Percentiles rank a stretch among this genome's conserved stretches.
These are phyloP conservation scores for Hydra vulgaris DNA, from an alignment of 30 jellyfish, hydroid and myxozoan genomes.

Conservation along the genomic window DNA sequence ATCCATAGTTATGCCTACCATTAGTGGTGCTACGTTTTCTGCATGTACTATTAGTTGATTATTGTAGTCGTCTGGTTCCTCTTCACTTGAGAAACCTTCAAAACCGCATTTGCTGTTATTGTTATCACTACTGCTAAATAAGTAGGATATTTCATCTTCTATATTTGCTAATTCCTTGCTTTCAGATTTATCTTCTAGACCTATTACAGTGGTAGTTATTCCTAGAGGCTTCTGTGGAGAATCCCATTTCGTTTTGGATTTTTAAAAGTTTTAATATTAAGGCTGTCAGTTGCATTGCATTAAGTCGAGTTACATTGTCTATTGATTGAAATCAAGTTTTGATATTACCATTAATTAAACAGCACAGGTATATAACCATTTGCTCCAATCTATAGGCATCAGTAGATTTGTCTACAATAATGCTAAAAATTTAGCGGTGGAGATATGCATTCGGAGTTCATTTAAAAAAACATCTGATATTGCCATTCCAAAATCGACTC, in stretches of 20 bases:
- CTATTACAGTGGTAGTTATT: not conserved
- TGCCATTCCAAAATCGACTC: no score
- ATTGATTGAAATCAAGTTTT: not conserved
- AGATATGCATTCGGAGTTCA: not conserved
- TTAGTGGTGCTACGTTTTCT: no score
- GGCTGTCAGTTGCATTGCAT: no score
- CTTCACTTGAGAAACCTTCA: not conserved
- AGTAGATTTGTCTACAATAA: constrained; percentile 1
- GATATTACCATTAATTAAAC: not conserved
- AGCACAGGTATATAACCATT: not conserved
- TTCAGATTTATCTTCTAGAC: not conserved
- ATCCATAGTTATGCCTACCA: no score
- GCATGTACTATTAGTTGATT: no score
- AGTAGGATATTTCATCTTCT: no score
- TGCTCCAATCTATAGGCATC: no score
- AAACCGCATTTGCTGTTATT: constrained; percentile 3
- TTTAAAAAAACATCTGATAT: no score
- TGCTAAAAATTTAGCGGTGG: constrained; percentile 2
- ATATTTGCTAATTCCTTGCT: not conserved
- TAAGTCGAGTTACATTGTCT: constrained; percentile 6
- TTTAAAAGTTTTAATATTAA: not conserved
- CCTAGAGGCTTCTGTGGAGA: no score
- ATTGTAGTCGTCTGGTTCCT: constrained; percentile 9
- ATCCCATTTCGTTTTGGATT: constrained; percentile 1
- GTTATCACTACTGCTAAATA: no score